A percentile compares a stretch with the other conserved stretches of the same genome.
phyloP scores from a whole-genome alignment of 37 sponge, comb jelly and placozoan genomes.

The Geodia barretti region DNA sequence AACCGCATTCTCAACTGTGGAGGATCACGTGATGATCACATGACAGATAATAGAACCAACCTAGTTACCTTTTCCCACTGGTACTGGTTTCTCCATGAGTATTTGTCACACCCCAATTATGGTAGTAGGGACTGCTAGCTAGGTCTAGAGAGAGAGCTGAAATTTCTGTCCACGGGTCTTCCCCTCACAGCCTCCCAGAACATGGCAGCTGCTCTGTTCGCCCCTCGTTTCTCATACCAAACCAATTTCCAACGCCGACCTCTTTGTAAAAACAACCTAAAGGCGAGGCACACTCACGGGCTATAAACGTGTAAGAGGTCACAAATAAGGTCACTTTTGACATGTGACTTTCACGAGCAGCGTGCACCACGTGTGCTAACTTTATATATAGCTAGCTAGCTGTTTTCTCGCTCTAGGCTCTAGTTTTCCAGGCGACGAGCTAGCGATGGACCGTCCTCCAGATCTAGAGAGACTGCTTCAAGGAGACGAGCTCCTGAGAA shows the following conservation, averaged over 20 bases:
- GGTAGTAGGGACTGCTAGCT: constrained; percentile 40
- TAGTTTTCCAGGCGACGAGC: not conserved
- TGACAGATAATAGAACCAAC: no score
- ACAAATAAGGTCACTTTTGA: no score
- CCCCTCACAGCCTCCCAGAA: not conserved
- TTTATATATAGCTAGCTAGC: not conserved
- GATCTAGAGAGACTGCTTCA: constrained; percentile 61
- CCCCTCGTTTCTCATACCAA: no score
- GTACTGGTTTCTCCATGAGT: no score
- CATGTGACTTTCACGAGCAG: not conserved
- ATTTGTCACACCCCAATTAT: no score
- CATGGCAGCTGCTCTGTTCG: no score
- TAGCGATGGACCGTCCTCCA: constrained; percentile 41
- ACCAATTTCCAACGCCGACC: no score
- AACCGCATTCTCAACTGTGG: not conserved
- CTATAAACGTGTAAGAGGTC: no score
- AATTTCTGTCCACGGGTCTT: constrained; percentile 23
- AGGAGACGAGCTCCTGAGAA: constrained; percentile 61
- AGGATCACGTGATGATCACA: not conserved
- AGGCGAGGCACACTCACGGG: no score
- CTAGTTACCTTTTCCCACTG: no score
- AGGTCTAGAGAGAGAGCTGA: constrained; percentile 30
- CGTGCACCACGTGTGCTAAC: no score
- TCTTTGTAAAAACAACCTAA: no score
- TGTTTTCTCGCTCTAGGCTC: not conserved